Conservation (phyloP, 2,797 vertebrate species). For the Allobates femoralis region DNA sequence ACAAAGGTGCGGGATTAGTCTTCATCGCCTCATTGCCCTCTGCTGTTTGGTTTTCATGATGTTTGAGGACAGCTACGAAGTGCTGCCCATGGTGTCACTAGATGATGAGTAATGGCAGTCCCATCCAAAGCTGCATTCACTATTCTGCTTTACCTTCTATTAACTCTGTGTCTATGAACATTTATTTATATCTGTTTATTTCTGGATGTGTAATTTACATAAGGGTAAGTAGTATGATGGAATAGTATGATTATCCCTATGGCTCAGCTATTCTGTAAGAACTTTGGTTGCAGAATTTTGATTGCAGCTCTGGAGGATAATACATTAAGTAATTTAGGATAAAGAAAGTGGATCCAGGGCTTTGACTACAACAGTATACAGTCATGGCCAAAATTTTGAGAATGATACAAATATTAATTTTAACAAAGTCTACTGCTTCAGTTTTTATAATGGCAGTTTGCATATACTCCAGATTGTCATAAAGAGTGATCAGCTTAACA, state of each 20-base stretch:
- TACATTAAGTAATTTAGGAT: not conserved
- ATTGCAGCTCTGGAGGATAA: not conserved
- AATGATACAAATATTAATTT: too few species aligned
- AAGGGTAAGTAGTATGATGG: not conserved
- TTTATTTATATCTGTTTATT: not conserved
- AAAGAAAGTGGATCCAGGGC: not conserved
- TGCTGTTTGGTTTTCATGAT: conserved; percentile 11
- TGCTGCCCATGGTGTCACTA: not conserved
- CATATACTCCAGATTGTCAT: too few species aligned
- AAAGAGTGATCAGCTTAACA: too few species aligned
- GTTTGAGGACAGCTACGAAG: conserved; percentile 11
- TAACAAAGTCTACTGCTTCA: too few species aligned
- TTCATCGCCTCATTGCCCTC: not conserved
- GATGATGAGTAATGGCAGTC: not conserved
- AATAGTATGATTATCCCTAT: too few species aligned
- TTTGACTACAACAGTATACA: not conserved
- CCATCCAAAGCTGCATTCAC: not conserved
- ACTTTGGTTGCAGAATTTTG: not conserved
- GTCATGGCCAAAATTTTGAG: too few species aligned
- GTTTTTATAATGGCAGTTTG: too few species aligned
- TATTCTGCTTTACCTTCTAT: not conserved
- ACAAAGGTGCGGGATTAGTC: conserved; percentile 20
- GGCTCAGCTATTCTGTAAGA: not conserved
- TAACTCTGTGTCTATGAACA: not conserved
- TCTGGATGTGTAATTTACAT: not conserved